Evolutionary conservation across 2,113 vertebrate species (phyloP).

Genomic region (Sinocyclocheilus anophthalmus): DNA sequence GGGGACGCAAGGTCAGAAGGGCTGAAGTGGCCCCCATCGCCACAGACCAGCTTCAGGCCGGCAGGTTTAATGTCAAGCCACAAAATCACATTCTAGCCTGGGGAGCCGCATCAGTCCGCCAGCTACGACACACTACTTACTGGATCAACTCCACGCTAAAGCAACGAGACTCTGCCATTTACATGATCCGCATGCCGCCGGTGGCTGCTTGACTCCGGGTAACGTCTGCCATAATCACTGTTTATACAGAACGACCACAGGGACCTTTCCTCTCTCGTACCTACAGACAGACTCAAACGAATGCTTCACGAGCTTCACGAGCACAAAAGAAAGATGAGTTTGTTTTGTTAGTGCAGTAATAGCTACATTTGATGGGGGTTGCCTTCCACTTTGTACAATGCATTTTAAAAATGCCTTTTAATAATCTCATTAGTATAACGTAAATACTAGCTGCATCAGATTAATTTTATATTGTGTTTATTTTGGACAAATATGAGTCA

Average conservation of each 20-base stretch:
- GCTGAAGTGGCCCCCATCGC: constrained; percentile 52
- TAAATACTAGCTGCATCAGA: not conserved
- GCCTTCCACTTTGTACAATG: not conserved
- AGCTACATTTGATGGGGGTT: not conserved
- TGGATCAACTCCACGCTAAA: constrained; percentile 28
- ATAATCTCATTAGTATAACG: not conserved
- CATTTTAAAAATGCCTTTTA: not conserved
- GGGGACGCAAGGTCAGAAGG: constrained; percentile 73
- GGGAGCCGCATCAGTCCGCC: constrained; percentile 46
- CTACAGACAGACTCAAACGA: constrained; percentile 48
- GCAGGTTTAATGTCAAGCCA: constrained; percentile 73
- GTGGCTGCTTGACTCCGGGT: constrained; percentile 53
- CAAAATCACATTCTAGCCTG: constrained; percentile 70
- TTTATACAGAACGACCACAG: constrained; percentile 55
- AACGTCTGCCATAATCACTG: constrained; percentile 69
- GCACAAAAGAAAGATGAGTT: not conserved
- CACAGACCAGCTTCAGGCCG: not conserved
- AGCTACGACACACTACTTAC: constrained; percentile 24
- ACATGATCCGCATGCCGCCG: constrained; percentile 31
- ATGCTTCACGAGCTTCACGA: too few species aligned
- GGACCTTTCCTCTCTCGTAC: constrained; percentile 68
- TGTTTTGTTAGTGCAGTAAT: not conserved
- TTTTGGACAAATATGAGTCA: not conserved
- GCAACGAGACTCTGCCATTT: constrained; percentile 58
- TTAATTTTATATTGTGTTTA: not conserved